phyloP scores from a whole-genome alignment of 2,888 invertebrate species.

The Lumbricus terrestris region DNA sequence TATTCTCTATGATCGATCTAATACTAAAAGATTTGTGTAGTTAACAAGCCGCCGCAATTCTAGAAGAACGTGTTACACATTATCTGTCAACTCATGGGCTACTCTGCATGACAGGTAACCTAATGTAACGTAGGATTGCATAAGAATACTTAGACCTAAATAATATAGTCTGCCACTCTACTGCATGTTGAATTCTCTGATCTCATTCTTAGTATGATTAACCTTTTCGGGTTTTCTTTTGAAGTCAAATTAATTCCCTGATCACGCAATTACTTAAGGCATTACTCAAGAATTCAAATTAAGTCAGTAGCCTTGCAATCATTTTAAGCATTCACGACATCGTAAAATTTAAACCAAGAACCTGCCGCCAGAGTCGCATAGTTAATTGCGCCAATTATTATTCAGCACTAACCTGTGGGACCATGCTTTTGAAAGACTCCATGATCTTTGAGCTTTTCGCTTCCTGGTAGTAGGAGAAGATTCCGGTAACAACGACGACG shows the following conservation, averaged over 20 bases:
- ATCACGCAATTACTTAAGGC: background rate
- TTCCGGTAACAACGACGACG: constrained; percentile 95
- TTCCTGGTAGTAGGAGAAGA: constrained; percentile 96
- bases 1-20: too few species aligned
- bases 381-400: background rate
- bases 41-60: background rate
- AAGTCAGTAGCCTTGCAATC: background rate
- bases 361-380: background rate
- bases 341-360: background rate
- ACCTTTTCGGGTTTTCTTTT: background rate
- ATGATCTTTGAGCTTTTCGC: constrained; percentile 97
- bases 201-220: background rate
- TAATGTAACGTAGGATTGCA: background rate
- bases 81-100: too few species aligned
- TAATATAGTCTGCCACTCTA: too few species aligned
- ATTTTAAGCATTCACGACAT: background rate
- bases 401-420: constrained; percentile 65
- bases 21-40: background rate
- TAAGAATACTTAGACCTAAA: too few species aligned
- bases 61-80: too few species aligned
- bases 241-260: background rate
- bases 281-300: too few species aligned
- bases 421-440: constrained; percentile 98
- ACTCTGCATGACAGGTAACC: background rate
- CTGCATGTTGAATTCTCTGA: background rate